Evolutionary conservation across 1,140 invertebrate genomes (phyloP).

Genomic region (Hesperophylax magnus): DNA sequence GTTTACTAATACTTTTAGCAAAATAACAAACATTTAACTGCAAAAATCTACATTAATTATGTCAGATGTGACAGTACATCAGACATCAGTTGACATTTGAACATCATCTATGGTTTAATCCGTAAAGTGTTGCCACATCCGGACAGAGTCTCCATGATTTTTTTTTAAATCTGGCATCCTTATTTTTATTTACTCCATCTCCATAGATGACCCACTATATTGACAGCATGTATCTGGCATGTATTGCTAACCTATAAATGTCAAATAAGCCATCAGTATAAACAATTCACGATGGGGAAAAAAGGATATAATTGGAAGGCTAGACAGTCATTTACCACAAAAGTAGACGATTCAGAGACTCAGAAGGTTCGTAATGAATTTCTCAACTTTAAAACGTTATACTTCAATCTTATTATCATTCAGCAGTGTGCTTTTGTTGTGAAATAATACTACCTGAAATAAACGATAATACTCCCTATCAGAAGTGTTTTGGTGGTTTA

Average conservation of each 20-base stretch:
- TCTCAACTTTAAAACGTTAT: too few species aligned
- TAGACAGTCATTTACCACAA: conserved; percentile 76
- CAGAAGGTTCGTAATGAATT: conserved; percentile 74
- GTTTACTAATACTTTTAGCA: too few species aligned
- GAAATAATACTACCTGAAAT: too few species aligned
- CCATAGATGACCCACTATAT: too few species aligned
- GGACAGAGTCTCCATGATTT: too few species aligned
- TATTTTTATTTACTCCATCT: not conserved
- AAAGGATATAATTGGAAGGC: conserved; percentile 85
- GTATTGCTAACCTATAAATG: conserved; percentile 41
- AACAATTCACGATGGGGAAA: conserved; percentile 71
- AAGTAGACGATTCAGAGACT: conserved; percentile 78
- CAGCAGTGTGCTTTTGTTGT: too few species aligned
- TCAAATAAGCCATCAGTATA: not conserved
- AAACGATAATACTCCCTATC: too few species aligned
- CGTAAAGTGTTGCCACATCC: too few species aligned
- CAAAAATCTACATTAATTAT: not conserved
- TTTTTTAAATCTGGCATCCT: not conserved
- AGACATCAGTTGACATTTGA: not conserved
- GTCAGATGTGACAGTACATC: not conserved
- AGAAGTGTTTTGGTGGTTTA: too few species aligned
- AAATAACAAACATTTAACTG: conserved; percentile 12
- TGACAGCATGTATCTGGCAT: conserved; percentile 36
- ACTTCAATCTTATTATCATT: too few species aligned
- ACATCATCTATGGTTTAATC: not conserved